Percentiles rank a stretch among this genome's conserved stretches.
phyloP scores from a whole-genome alignment of 2,888 invertebrate species.

The Drosophila borborema region DNA sequence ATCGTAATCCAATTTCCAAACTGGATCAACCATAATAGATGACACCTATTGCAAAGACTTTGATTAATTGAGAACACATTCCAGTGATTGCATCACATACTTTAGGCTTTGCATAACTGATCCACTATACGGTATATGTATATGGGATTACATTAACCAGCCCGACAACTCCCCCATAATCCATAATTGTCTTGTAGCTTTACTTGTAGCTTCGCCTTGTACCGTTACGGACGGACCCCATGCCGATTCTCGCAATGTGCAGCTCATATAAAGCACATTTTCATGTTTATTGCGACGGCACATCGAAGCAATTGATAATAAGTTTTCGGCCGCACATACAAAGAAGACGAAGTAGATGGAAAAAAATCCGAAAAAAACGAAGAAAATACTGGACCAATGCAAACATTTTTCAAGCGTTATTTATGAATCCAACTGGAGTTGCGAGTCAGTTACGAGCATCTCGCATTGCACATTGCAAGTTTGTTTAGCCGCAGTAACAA shows the following conservation, averaged over 20 bases:
- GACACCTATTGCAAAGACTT: neutral
- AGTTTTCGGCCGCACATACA: constrained; percentile 57
- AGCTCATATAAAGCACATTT: constrained; percentile 60
- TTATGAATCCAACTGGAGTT: constrained; percentile 76
- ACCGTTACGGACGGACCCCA: constrained; percentile 53
- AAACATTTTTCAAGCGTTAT: constrained; percentile 79
- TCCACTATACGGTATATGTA: neutral
- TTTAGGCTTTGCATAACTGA: neutral
- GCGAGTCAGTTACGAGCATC: constrained; percentile 22
- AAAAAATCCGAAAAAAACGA: neutral
- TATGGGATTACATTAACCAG: constrained; percentile 4
- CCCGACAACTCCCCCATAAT: constrained; percentile 24
- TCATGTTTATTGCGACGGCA: constrained; percentile 69
- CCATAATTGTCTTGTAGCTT: constrained; percentile 25
- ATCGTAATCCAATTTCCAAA: neutral
- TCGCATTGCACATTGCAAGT: constrained; percentile 43
- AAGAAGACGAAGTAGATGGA: constrained; percentile 24
- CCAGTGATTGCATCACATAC: neutral
- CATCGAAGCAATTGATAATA: constrained; percentile 75
- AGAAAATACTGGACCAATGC: constrained; percentile 34
- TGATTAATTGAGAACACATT: constrained; percentile 2
- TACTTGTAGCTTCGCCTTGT: neutral
- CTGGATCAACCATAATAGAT: neutral
- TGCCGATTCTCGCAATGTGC: constrained; percentile 26
- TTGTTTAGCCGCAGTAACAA: constrained; percentile 55